Conservation (phyloP, 1,140 invertebrate species). For the Diorhabda carinulata region DNA sequence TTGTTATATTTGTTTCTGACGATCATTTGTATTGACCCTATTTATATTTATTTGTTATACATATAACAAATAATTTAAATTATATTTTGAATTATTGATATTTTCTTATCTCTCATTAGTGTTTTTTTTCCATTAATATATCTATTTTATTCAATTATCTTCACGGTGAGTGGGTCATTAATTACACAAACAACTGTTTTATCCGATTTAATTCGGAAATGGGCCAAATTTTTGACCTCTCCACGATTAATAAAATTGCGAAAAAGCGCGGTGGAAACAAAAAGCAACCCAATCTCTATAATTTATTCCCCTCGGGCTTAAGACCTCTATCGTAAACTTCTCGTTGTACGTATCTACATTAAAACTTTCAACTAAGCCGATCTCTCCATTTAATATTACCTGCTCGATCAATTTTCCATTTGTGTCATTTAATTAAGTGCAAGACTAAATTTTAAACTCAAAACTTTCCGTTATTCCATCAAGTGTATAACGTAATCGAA, state of each 20-base stretch:
- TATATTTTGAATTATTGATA: too few relatives aligned
- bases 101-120: too few relatives aligned
- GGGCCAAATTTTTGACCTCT: too few relatives aligned
- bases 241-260: not conserved
- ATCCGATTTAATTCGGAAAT: too few relatives aligned
- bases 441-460: not conserved
- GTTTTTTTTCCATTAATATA: too few relatives aligned
- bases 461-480: not conserved
- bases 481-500: not conserved
- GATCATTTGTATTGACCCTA: too few relatives aligned
- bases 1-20: too few relatives aligned
- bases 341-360: not conserved
- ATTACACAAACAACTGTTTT: too few relatives aligned
- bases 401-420: slow-evolving; percentile 9
- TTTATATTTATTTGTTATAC: too few relatives aligned
- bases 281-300: not conserved
- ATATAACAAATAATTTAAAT: too few relatives aligned
- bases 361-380: slow-evolving; percentile 7
- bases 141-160: too few relatives aligned
- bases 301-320: slow-evolving; percentile 6
- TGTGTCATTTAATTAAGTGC: slow-evolving; percentile 9
- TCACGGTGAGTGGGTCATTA: too few relatives aligned
- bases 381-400: slow-evolving; percentile 8
- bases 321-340: slow-evolving; percentile 6
- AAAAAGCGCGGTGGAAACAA: not conserved